Conservation (phyloP, 1,140 invertebrate genomes). For the Bombyx mandarina region DNA sequence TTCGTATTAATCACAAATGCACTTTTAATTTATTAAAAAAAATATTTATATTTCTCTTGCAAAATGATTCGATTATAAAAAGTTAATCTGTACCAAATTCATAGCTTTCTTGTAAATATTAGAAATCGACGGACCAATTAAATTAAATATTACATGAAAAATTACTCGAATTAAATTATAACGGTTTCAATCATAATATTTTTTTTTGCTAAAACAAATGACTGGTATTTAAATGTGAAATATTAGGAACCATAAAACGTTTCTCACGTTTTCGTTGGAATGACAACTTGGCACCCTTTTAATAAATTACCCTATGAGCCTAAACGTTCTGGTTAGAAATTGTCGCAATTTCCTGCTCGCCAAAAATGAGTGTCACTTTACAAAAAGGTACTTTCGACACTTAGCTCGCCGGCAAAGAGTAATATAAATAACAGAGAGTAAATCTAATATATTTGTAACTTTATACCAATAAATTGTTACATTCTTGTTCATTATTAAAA, state of each 20-base stretch:
- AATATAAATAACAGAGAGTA: too few species aligned
- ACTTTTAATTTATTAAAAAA: too few species aligned
- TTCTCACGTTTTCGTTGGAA: slow-evolving; percentile 2
- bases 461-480: too few species aligned
- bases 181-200: background rate
- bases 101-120: background rate
- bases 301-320: slow-evolving; percentile 31
- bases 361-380: slow-evolving; percentile 55
- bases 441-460: too few species aligned
- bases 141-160: background rate
- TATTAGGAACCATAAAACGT: background rate
- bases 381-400: slow-evolving; percentile 35
- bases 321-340: slow-evolving; percentile 39
- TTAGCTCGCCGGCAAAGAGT: background rate
- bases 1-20: too few species aligned
- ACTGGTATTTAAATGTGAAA: too few species aligned
- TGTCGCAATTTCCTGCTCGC: slow-evolving; percentile 51
- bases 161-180: background rate
- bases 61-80: too few species aligned
- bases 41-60: too few species aligned
- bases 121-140: background rate
- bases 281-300: slow-evolving; percentile 5
- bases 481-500: too few species aligned
- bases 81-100: background rate
- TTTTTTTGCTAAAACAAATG: background rate